A percentile compares a stretch with the other conserved stretches of the same genome.
These are phyloP conservation scores for Ormyrus pomaceus DNA, from an alignment of 2,888 invertebrate genomes.

Conservation along the genomic window DNA sequence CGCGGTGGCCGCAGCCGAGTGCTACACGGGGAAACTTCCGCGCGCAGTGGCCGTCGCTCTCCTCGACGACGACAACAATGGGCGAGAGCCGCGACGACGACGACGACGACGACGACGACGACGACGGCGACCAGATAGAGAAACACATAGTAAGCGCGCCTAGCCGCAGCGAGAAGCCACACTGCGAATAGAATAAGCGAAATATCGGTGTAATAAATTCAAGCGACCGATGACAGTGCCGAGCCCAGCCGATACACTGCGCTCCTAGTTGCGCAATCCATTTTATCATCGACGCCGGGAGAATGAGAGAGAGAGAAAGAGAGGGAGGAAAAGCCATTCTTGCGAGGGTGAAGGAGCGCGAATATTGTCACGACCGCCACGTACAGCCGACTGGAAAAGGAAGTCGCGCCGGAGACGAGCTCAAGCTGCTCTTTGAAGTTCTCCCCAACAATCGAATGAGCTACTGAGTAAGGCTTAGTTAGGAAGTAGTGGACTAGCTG, in stretches of 20 bases:
- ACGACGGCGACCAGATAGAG: constrained; percentile 26
- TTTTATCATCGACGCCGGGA: not conserved
- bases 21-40: constrained; percentile 15
- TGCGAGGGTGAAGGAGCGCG: no score
- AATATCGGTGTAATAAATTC: constrained; percentile 29
- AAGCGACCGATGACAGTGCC: constrained; percentile 15
- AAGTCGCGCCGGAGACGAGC: no score
- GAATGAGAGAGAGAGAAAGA: no score
- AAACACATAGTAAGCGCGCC: not conserved
- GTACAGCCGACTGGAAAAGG: no score
- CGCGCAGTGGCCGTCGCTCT: not conserved
- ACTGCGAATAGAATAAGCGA: constrained; percentile 14
- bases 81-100: constrained; percentile 3
- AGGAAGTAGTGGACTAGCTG: no score
- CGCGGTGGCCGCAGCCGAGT: not conserved
- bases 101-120: not conserved
- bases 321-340: no score
- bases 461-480: no score
- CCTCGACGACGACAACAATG: not conserved
- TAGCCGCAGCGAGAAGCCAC: constrained; percentile 20
- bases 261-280: not conserved
- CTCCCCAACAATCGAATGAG: no score
- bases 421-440: no score
- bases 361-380: no score
- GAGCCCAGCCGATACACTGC: not conserved